A percentile compares a stretch with the other conserved stretches of the same genome.
Evolutionary conservation across 2,113 vertebrate species (phyloP).

Genomic region (Leptobrachium leishanense): DNA sequence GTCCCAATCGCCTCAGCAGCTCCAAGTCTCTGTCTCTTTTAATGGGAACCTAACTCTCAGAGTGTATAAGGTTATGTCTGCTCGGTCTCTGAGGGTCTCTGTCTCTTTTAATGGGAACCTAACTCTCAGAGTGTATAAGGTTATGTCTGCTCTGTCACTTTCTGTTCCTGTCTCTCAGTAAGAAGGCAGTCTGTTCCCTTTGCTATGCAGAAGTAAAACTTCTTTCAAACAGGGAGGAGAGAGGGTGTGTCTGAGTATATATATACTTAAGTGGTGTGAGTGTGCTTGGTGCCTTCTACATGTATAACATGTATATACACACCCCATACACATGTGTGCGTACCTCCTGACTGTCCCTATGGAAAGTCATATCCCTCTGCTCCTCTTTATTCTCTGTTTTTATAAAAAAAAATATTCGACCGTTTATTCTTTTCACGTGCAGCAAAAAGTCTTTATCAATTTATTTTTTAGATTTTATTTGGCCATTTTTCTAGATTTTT

Average conservation of each 20-base stretch:
- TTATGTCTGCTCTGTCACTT: not conserved
- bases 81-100: not conserved
- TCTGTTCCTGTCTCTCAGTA: not conserved
- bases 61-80: not conserved
- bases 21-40: not conserved
- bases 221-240: slow-evolving; percentile 36
- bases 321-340: no score
- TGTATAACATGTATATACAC: no score
- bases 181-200: slow-evolving; percentile 31
- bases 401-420: no score
- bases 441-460: no score
- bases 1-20: no score
- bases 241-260: slow-evolving; percentile 34
- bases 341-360: no score
- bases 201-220: slow-evolving; percentile 46
- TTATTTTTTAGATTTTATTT: no score
- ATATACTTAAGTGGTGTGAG: slow-evolving; percentile 7
- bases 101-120: no score
- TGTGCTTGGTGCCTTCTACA: not conserved
- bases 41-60: not conserved
- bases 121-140: not conserved
- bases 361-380: no score
- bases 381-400: no score
- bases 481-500: no score
- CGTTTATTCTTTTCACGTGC: no score